phyloP scores from a whole-genome alignment of 1,140 invertebrate genomes.

The Cydia strobilella region DNA sequence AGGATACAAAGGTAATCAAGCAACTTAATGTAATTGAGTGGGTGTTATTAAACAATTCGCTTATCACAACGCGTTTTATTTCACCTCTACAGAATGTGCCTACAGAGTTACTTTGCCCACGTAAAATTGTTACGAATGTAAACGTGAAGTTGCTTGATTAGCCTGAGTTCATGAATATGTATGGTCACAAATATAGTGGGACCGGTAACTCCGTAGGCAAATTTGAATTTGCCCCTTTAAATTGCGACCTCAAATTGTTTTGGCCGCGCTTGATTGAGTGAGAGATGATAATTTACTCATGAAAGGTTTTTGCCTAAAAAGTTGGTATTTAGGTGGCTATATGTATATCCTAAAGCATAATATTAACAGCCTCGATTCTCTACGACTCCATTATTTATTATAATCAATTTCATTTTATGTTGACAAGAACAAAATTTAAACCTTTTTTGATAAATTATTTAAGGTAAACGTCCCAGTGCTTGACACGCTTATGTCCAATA shows the following conservation, averaged over 20 bases:
- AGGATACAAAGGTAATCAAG: conserved; percentile 71
- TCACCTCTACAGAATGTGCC: conserved; percentile 47
- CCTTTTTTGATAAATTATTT: too few relatives aligned
- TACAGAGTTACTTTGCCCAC: conserved; percentile 70
- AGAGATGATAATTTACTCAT: not conserved
- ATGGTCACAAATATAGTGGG: conserved; percentile 40
- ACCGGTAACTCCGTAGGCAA: conserved; percentile 57
- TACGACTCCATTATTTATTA: too few relatives aligned
- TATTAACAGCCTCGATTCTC: too few relatives aligned
- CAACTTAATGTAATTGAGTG: conserved; percentile 62
- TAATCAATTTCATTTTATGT: too few relatives aligned
- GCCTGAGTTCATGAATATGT: conserved; percentile 50
- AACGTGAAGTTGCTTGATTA: conserved; percentile 71
- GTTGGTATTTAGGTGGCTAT: too few relatives aligned
- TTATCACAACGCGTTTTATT: conserved; percentile 64
- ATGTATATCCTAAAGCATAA: too few relatives aligned
- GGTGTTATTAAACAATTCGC: conserved; percentile 67
- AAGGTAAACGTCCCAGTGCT: too few relatives aligned
- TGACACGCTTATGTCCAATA: too few relatives aligned
- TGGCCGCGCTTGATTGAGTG: not conserved
- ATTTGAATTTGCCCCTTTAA: conserved; percentile 25
- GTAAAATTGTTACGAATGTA: conserved; percentile 39
- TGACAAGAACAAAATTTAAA: too few relatives aligned
- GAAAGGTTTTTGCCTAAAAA: not conserved
- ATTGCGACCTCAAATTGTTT: conserved; percentile 25